Evolutionary conservation across 2,797 vertebrate species (phyloP).

Genomic region (Urophycis tenuis): DNA sequence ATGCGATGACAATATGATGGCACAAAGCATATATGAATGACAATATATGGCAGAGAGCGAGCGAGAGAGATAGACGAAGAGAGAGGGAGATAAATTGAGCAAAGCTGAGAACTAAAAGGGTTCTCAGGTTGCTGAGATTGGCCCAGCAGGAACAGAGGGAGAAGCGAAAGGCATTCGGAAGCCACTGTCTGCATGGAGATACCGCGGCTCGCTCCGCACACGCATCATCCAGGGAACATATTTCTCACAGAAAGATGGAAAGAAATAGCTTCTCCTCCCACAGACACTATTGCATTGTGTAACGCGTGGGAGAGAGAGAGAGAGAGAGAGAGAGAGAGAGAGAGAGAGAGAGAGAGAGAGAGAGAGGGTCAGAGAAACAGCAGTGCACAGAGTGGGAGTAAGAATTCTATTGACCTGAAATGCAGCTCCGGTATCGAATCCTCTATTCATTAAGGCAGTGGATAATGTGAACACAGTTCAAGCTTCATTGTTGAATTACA

Average conservation of each 20-base stretch:
- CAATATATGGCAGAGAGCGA: neutral
- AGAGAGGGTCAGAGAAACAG: conserved; percentile 3
- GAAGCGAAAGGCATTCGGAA: conserved; percentile 41
- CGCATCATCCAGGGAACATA: conserved; percentile 21
- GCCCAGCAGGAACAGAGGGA: conserved; percentile 25
- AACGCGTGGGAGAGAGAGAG: conserved; percentile 23
- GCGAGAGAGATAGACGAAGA: neutral
- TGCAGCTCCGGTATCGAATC: neutral
- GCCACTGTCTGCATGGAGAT: conserved; percentile 30
- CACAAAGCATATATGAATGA: no score
- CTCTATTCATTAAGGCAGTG: conserved; percentile 14
- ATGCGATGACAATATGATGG: neutral
- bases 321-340: conserved; percentile 14
- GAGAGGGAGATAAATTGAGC: conserved; percentile 31
- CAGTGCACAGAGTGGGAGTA: conserved; percentile 7
- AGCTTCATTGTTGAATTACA: conserved; percentile 5
- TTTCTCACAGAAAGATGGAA: conserved; percentile 11
- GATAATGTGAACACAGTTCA: conserved; percentile 24
- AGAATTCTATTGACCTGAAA: conserved; percentile 9
- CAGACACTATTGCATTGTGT: conserved; percentile 22
- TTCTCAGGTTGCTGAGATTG: conserved; percentile 37
- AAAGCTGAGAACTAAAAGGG: conserved; percentile 39
- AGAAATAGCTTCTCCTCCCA: conserved; percentile 18
- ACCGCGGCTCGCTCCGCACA: conserved; percentile 35
- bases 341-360: conserved; percentile 20